Evolutionary conservation across 2,888 invertebrate genomes (phyloP).

Genomic region (Cosmia trapezina): DNA sequence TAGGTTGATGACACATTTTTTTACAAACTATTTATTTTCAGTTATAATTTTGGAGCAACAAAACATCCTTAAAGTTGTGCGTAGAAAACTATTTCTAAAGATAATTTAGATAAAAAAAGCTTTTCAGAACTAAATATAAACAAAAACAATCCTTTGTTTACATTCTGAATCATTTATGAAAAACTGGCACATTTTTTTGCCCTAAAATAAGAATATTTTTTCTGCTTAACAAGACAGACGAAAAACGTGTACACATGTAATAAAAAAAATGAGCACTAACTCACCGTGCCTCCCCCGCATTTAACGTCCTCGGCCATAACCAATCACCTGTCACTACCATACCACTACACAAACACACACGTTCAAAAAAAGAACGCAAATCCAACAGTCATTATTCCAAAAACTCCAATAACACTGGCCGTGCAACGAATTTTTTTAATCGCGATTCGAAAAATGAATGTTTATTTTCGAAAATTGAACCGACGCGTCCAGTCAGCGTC

Average conservation of each 20-base stretch:
- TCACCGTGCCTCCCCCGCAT: conserved; percentile 82
- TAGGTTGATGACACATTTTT: too few species aligned
- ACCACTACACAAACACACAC: conserved; percentile 66
- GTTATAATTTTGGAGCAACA: neutral
- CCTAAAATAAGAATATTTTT: neutral
- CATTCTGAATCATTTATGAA: conserved; percentile 42
- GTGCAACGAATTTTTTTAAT: conserved; percentile 35
- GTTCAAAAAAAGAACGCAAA: conserved; percentile 53
- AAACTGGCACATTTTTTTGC: conserved; percentile 1
- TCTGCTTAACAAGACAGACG: conserved; percentile 2
- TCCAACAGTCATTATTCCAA: conserved; percentile 35
- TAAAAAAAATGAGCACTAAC: conserved; percentile 67
- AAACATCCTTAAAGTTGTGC: neutral
- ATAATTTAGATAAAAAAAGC: conserved; percentile 11
- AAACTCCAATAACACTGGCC: conserved; percentile 11
- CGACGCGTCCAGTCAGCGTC: conserved; percentile 77
- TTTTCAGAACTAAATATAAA: conserved; percentile 32
- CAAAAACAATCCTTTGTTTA: conserved; percentile 60
- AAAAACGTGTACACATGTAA: conserved; percentile 34
- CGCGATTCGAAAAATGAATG: conserved; percentile 63
- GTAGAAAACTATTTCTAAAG: neutral
- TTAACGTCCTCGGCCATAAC: conserved; percentile 82
- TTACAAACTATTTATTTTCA: too few species aligned
- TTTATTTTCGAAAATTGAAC: conserved; percentile 69
- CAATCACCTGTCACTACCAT: conserved; percentile 70